Base-by-base conservation (phyloP, 1,140 invertebrate genomes). In the Ladona fulva region DNA sequence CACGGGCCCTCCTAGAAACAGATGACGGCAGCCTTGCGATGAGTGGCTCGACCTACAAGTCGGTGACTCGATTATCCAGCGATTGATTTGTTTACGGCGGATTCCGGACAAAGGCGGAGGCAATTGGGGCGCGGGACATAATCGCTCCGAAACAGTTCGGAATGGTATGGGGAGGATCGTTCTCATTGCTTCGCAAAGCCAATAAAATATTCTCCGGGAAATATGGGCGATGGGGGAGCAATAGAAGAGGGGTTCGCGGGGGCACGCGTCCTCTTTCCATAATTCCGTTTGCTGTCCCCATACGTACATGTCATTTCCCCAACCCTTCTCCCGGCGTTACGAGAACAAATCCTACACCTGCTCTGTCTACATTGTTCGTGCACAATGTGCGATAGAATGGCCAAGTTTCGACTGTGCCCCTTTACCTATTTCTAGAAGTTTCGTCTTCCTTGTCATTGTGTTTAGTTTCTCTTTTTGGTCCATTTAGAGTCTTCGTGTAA, bases 81-180 rank as follows among this genome's bases (percentile, higher is more conserved):
- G 52, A 66, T 66, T 66, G 52, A 66, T 66, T 66, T 66, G 52
- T 66, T 66, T 66, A 66, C 29, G 52, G 52, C 52, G 12, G 52
- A 37, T 37, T 66, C 52, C 5, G 52, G 16, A 66, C 52, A 22
- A 66, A 16, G n/a, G n/a, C 14, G n/a, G 12, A 12, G 52, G 5
- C 52, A 66, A 66, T 66, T 66, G 52, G 52, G 52, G 12, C 3
- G 52, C 14, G 3, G 52, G 5, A 66, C 3, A 3, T 66, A 66
- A 66, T 66, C 52, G n/a, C n/a, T 12, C 52, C 44, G 44, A 52
- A 52, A 19, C 19, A 52, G 19, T 52, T 52, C 44, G 44, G 10
- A 52, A 52, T 10, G n/a, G n/a, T n/a, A n/a, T n/a, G n/a, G 29
- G 29, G 29, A 8, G 14, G 52, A 66, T 66, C n/a, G 52, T 66